Evolutionary conservation across 2,797 vertebrate genomes (phyloP).

Genomic region (Enteromius trimaculatus): DNA sequence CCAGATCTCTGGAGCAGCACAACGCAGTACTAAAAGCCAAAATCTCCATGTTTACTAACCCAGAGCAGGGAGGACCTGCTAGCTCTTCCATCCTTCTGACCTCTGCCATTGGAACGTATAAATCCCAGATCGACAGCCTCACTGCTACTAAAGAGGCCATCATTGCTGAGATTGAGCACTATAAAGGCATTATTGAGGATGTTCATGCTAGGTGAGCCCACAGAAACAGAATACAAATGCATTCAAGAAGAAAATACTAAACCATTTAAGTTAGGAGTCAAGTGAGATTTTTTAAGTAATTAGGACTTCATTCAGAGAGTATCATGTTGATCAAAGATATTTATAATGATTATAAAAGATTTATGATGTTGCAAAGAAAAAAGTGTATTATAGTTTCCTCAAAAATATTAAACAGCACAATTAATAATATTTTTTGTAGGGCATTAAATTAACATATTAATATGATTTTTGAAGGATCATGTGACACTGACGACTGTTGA

Average conservation of each 20-base stretch:
- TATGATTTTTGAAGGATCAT: background rate
- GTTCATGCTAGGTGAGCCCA: conserved; percentile 67
- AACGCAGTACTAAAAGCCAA: conserved; percentile 74
- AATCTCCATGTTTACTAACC: conserved; percentile 73
- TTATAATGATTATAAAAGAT: background rate
- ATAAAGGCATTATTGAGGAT: conserved; percentile 69
- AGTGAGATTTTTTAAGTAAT: background rate
- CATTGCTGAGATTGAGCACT: conserved; percentile 72
- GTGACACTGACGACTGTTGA: background rate
- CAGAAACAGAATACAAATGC: background rate
- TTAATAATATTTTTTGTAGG: background rate
- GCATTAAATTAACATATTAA: background rate
- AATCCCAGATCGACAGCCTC: conserved; percentile 69
- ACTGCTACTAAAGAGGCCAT: conserved; percentile 68
- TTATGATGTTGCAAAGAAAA: background rate
- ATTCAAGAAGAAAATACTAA: background rate
- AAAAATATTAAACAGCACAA: background rate
- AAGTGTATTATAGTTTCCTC: background rate
- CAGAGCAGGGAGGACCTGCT: conserved; percentile 66
- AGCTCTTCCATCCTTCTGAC: conserved; percentile 69
- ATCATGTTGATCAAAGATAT: background rate
- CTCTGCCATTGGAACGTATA: conserved; percentile 71
- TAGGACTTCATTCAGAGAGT: background rate
- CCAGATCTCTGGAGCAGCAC: conserved; percentile 71
- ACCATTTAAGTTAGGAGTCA: background rate